A percentile compares a stretch with the other conserved stretches of the same genome.
Evolutionary conservation across 1,140 invertebrate genomes (phyloP).

Genomic region (Musca domestica): DNA sequence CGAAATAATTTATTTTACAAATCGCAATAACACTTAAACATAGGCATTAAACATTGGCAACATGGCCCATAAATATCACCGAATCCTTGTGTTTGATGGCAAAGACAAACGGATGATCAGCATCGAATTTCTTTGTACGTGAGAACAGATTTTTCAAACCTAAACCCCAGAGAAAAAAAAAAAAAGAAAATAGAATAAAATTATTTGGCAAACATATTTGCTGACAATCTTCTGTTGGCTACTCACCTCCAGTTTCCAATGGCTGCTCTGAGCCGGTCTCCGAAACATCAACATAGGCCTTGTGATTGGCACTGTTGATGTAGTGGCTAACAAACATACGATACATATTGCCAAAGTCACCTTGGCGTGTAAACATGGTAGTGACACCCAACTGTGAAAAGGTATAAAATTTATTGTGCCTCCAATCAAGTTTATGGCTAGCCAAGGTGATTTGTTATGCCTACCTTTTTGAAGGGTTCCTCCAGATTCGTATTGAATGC

Average conservation of each 20-base stretch:
- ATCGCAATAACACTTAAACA: constrained; percentile 31
- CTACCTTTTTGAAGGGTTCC: constrained; percentile 57
- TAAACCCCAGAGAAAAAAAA: constrained; percentile 23
- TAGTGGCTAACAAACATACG: constrained; percentile 60
- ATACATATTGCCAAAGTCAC: constrained; percentile 61
- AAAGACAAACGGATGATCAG: constrained; percentile 48
- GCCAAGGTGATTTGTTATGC: background rate
- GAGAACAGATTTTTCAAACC: constrained; percentile 46
- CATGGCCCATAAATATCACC: constrained; percentile 46
- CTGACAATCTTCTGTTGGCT: too few species aligned
- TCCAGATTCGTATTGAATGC: constrained; percentile 58
- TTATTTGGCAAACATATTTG: background rate
- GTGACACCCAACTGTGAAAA: constrained; percentile 59
- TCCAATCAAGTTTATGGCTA: background rate
- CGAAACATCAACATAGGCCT: constrained; percentile 45
- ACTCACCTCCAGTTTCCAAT: constrained; percentile 60
- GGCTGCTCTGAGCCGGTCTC: constrained; percentile 54
- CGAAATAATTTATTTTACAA: background rate
- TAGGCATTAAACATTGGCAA: constrained; percentile 50
- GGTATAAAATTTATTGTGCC: background rate
- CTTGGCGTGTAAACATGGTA: constrained; percentile 58
- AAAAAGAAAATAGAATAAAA: background rate
- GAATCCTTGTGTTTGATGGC: constrained; percentile 46
- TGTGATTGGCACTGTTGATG: constrained; percentile 55
- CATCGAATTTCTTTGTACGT: constrained; percentile 44